A percentile compares a stretch with the other conserved stretches of the same genome.
Evolutionary conservation across 2,797 vertebrate species (phyloP).

Genomic region (Ambastaia sidthimunki): DNA sequence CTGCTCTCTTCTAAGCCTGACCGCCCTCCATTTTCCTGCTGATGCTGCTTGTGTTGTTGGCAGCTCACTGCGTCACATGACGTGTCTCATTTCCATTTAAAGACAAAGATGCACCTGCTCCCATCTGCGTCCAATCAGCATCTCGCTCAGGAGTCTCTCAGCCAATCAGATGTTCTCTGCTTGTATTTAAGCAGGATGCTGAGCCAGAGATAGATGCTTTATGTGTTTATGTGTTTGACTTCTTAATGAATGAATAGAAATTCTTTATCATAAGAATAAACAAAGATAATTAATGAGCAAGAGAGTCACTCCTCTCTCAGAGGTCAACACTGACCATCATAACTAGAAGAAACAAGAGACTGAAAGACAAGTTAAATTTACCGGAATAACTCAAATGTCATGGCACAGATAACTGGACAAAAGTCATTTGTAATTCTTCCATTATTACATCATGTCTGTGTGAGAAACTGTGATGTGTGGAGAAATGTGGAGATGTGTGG

Average conservation of each 20-base stretch:
- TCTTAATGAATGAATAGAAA: background rate
- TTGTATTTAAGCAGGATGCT: no score
- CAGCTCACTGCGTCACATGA: slow-evolving; percentile 72
- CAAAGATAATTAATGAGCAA: background rate
- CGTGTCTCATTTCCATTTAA: slow-evolving; percentile 66
- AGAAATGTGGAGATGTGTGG: no score
- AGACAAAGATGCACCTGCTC: slow-evolving; percentile 76
- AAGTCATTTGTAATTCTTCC: no score
- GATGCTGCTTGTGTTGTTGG: slow-evolving; percentile 80
- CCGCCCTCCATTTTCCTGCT: slow-evolving; percentile 77
- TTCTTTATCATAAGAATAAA: background rate
- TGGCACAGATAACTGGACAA: no score
- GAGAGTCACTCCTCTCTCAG: no score
- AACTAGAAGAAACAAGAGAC: no score
- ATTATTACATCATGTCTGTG: no score
- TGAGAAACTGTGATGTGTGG: no score
- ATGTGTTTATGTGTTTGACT: background rate
- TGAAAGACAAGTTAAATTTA: no score
- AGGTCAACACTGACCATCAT: no score
- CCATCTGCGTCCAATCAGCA: slow-evolving; percentile 52
- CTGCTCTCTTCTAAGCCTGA: slow-evolving; percentile 54
- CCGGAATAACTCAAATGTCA: no score
- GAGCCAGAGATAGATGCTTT: background rate
- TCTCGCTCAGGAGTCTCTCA: slow-evolving; percentile 30
- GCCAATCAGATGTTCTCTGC: background rate